Evolutionary conservation across 2,888 invertebrate species (phyloP).

Genomic region (Synergus laeviventris): DNA sequence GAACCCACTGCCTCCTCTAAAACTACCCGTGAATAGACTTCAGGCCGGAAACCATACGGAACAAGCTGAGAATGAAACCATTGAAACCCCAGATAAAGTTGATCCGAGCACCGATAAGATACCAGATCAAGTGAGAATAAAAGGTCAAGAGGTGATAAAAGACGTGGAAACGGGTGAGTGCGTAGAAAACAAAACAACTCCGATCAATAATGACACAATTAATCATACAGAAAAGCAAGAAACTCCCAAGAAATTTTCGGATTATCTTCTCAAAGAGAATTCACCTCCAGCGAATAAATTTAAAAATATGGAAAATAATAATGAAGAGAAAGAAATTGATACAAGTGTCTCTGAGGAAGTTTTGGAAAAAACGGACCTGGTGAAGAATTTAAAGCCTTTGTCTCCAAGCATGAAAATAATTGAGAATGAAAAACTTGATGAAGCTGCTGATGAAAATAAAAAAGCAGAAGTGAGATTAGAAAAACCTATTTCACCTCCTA

Average conservation of each 20-base stretch:
- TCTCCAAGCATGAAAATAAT: constrained; percentile 9
- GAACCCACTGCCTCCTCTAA: constrained; percentile 65
- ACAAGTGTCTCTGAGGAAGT: constrained; percentile 34
- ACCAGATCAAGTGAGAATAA: neutral
- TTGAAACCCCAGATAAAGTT: constrained; percentile 49
- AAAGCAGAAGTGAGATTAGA: constrained; percentile 38
- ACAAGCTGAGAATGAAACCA: constrained; percentile 43
- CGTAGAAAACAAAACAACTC: constrained; percentile 41
- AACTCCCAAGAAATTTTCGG: constrained; percentile 48
- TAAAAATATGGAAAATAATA: constrained; percentile 26
- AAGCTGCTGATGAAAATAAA: constrained; percentile 24
- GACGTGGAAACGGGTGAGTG: constrained; percentile 33
- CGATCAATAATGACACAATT: constrained; percentile 42
- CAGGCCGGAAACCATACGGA: constrained; percentile 54
- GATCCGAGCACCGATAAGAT: constrained; percentile 45
- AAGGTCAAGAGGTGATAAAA: constrained; percentile 23
- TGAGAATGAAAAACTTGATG: constrained; percentile 33
- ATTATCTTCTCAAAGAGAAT: constrained; percentile 6
- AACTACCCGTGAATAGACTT: constrained; percentile 61
- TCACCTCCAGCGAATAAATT: neutral
- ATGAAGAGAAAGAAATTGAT: constrained; percentile 38
- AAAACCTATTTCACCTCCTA: constrained; percentile 51
- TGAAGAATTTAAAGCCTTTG: constrained; percentile 49
- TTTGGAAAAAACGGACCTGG: neutral
- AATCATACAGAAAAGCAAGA: constrained; percentile 53